phyloP scores from a whole-genome alignment of 2,797 vertebrate genomes.

The Pseudochirops cupreus region DNA sequence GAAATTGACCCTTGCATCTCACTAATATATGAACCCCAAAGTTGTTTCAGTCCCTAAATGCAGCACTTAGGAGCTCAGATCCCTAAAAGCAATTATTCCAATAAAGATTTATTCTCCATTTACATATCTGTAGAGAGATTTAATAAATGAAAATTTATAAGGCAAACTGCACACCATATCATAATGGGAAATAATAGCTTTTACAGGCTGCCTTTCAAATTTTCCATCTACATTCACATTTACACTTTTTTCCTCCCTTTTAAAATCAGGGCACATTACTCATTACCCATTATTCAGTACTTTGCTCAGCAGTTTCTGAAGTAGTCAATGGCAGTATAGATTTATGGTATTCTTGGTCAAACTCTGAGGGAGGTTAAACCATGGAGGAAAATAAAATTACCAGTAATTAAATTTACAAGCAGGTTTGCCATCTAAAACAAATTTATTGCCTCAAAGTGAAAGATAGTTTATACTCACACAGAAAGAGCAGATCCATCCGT shows the following conservation, averaged over 20 bases:
- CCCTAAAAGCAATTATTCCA: constrained; percentile 35
- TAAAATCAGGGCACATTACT: constrained; percentile 74
- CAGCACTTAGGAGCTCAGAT: constrained; percentile 13
- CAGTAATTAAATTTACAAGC: constrained; percentile 90
- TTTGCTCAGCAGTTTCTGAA: constrained; percentile 79
- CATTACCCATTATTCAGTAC: constrained; percentile 76
- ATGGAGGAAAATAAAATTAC: constrained; percentile 90
- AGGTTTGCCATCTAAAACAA: constrained; percentile 84
- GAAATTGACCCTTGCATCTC: background rate
- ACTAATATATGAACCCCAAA: background rate
- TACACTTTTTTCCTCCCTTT: constrained; percentile 72
- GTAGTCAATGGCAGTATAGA: constrained; percentile 80
- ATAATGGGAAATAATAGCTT: constrained; percentile 40
- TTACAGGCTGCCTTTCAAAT: constrained; percentile 21
- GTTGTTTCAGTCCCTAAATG: background rate
- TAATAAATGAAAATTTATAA: constrained; percentile 45
- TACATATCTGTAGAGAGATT: constrained; percentile 20
- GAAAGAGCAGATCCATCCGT: constrained; percentile 77
- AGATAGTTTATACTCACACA: constrained; percentile 79
- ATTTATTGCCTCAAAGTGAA: constrained; percentile 85
- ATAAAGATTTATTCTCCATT: constrained; percentile 32
- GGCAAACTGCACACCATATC: constrained; percentile 45
- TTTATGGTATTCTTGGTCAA: constrained; percentile 85
- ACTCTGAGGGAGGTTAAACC: constrained; percentile 87
- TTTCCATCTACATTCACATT: constrained; percentile 64